Conservation (phyloP, 1,140 invertebrate genomes). For the Ceratina japonica region DNA sequence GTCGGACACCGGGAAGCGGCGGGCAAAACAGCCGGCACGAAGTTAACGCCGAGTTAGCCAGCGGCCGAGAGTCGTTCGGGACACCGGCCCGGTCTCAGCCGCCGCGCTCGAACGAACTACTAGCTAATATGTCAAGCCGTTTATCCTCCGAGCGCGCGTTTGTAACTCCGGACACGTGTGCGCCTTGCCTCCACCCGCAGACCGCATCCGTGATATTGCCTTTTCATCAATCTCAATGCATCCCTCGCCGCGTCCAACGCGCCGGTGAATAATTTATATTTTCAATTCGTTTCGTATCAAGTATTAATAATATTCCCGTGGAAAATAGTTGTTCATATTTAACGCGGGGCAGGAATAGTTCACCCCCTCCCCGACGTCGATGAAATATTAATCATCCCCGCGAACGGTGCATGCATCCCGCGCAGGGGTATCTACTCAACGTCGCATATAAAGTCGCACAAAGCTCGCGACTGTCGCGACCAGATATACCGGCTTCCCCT, state of each 20-base stretch:
- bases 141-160: constrained; percentile 61
- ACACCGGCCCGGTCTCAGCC: constrained; percentile 43
- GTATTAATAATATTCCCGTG: too few relatives aligned
- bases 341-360: too few relatives aligned
- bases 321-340: too few relatives aligned
- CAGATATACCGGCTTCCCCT: not conserved
- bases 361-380: too few relatives aligned
- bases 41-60: constrained; percentile 54
- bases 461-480: not conserved
- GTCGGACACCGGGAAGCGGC: not conserved
- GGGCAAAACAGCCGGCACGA: constrained; percentile 47
- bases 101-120: constrained; percentile 44
- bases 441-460: constrained; percentile 5
- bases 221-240: not conserved
- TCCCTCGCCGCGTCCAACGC: not conserved
- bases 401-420: not conserved
- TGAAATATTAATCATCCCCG: not conserved
- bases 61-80: constrained; percentile 47
- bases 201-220: constrained; percentile 1
- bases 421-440: not conserved
- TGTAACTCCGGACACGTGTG: constrained; percentile 63
- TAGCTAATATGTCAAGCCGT: constrained; percentile 67
- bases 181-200: not conserved
- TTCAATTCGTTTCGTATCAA: too few relatives aligned
- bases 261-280: too few relatives aligned